A percentile compares a stretch with the other conserved stretches of the same genome.
phyloP scores from a whole-genome alignment of 2,797 vertebrate species.

The Oceanodroma leucorhoa region DNA sequence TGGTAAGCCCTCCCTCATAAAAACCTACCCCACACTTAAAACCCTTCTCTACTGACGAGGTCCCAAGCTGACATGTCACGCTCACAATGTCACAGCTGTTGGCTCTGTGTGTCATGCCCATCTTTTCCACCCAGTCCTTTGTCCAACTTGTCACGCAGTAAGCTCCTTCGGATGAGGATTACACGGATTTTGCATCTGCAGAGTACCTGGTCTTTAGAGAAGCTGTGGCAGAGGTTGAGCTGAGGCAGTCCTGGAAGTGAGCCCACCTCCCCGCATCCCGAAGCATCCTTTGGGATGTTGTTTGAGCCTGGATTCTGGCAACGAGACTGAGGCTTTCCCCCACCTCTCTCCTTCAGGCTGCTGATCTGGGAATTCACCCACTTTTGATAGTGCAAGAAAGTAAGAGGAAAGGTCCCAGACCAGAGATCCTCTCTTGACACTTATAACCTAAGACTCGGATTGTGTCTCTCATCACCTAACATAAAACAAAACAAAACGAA shows the following conservation, averaged over 20 bases:
- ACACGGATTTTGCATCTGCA: background rate
- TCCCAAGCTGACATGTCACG: background rate
- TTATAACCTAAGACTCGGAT: background rate
- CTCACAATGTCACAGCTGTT: background rate
- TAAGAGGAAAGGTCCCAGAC: background rate
- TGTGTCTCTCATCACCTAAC: background rate
- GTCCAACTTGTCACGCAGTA: fast-evolving
- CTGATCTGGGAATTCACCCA: background rate
- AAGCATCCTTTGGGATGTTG: background rate
- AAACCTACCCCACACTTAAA: background rate
- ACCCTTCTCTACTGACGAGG: background rate
- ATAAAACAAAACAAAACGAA: background rate
- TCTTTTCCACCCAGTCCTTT: background rate
- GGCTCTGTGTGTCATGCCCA: background rate
- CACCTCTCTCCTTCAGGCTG: background rate
- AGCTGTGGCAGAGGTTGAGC: background rate
- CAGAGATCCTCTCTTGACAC: background rate
- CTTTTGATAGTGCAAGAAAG: background rate
- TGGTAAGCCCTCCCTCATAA: background rate
- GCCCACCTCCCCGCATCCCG: background rate
- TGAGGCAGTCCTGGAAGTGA: background rate
- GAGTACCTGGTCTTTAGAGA: background rate
- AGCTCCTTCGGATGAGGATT: fast-evolving
- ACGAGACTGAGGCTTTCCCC: background rate
- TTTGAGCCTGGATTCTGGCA: background rate